A percentile compares a stretch with the other conserved stretches of the same genome.
Evolutionary conservation across 2,113 vertebrate species (phyloP).

Genomic region (Cariama cristata): DNA sequence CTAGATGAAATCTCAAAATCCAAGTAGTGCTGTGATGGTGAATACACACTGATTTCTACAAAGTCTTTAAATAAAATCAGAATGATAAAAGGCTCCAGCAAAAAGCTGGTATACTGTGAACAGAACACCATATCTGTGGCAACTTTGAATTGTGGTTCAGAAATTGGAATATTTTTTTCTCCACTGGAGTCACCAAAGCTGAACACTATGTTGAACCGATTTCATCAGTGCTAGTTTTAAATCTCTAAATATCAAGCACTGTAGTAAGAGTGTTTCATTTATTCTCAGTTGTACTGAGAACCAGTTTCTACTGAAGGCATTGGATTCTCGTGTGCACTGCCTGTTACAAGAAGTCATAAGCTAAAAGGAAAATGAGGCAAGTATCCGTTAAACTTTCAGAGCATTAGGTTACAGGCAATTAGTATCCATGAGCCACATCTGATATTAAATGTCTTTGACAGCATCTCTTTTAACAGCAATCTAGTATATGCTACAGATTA

Average conservation of each 20-base stretch:
- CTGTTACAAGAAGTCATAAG: background rate
- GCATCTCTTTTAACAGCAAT: background rate
- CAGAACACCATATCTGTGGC: background rate
- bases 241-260: background rate
- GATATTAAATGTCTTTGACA: background rate
- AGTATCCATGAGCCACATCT: background rate
- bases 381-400: background rate
- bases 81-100: background rate
- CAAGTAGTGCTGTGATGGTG: background rate
- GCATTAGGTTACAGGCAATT: background rate
- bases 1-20: background rate
- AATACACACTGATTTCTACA: background rate
- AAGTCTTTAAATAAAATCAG: background rate
- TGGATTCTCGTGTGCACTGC: background rate
- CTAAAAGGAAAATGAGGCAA: background rate
- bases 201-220: background rate
- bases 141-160: background rate
- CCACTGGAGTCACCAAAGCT: background rate
- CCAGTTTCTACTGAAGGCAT: background rate
- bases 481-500: background rate
- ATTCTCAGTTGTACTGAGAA: background rate
- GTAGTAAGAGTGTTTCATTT: background rate
- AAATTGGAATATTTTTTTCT: background rate
- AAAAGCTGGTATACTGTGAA: background rate
- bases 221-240: background rate